Evolutionary conservation across 2,888 invertebrate species (phyloP).

Genomic region (Ctena decussata): DNA sequence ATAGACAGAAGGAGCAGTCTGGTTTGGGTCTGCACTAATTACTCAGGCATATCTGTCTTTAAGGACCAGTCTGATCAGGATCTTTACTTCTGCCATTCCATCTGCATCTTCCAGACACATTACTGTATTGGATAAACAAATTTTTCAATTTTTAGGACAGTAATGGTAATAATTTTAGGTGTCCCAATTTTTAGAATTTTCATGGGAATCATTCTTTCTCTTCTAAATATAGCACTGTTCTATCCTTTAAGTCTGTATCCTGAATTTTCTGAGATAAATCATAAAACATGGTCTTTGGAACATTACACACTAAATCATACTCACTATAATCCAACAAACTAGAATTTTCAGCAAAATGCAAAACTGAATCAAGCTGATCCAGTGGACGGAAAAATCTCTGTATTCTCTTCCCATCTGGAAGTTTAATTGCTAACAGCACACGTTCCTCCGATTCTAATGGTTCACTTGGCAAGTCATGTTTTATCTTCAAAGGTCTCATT

Average conservation of each 20-base stretch:
- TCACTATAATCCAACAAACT: constrained; percentile 63
- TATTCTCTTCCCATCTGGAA: constrained; percentile 74
- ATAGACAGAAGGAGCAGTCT: no score
- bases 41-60: no score
- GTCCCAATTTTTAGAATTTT: no score
- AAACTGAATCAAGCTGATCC: constrained; percentile 63
- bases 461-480: constrained; percentile 69
- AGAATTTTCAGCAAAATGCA: constrained; percentile 74
- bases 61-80: no score
- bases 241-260: constrained; percentile 68
- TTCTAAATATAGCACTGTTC: constrained; percentile 74
- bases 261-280: constrained; percentile 58
- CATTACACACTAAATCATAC: constrained; percentile 69
- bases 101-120: no score
- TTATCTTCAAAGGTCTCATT: constrained; percentile 31
- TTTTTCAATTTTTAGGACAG: no score
- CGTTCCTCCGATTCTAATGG: constrained; percentile 63
- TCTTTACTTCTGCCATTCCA: no score
- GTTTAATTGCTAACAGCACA: constrained; percentile 71
- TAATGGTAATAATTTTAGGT: no score
- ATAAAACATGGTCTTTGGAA: constrained; percentile 68
- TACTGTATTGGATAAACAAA: no score
- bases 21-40: no score
- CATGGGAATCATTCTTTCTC: constrained; percentile 50
- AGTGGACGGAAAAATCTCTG: constrained; percentile 71